Evolutionary conservation across 2,888 invertebrate species (phyloP), one percentile per base, ranked within the genome.

Genomic region (Eupithecia abbreviata): DNA sequence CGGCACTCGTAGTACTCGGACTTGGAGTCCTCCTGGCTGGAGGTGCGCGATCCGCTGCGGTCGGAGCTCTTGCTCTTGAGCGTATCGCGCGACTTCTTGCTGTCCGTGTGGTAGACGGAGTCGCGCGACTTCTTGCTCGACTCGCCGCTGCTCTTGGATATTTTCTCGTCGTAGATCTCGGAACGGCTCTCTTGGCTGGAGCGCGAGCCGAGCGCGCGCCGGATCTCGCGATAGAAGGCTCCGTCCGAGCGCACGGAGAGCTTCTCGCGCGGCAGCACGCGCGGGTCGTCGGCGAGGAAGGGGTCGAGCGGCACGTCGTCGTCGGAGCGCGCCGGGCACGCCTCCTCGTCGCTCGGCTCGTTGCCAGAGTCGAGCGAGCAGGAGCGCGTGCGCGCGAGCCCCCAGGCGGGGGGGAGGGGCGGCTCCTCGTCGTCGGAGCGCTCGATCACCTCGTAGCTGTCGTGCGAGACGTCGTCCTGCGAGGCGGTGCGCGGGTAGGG

Each of bases 381-480:
- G 73, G 97, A 97, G 82, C 97, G 96, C 80, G 96, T 95, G 85
- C 95, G 95, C 73, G 91, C 87, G 84, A 73, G 88, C 86, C 74
- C 90, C 87, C 85, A 92, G 66, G 89, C 75, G 70, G 58, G 58
- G 18, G 58, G 9, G 9, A 58, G 58, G 18, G 58, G 80, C 49
- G 93, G 93, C 74, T 95, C 95, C 85, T 96, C 96, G 86, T 96
- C 97, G 84, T 96, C 96, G 77, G 97, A 97, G 87, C 97, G 97
- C 89, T 98, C 98, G 79, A 98, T 94, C 43, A 98, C 92, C 89
- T 98, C 98, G 90, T 98, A 98, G 85, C 98, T 98, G 90, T 98
- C 98, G 90, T 98, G 98, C 51, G 98, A 98, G 49, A 98, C 93
- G 92, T 98, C 98, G 88, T 98, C 98, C 89, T 98, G 98, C 12